phyloP scores from a whole-genome alignment of 2,888 invertebrate species.

The Brachyptera putata region DNA sequence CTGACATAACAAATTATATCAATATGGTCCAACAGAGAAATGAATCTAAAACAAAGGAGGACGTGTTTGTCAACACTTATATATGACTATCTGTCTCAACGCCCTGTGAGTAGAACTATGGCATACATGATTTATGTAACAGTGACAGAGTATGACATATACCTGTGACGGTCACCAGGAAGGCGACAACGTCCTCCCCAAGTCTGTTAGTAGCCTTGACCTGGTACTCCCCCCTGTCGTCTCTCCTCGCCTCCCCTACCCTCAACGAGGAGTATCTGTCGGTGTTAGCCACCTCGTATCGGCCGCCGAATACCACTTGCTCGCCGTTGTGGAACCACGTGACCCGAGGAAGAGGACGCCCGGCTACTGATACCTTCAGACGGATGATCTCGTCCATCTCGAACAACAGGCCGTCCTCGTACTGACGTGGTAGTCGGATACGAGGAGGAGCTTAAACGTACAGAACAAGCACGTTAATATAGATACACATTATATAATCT shows the following conservation, averaged over 20 bases:
- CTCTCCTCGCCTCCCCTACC: slow-evolving; percentile 67
- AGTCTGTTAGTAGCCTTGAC: slow-evolving; percentile 75
- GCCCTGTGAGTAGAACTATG: too few relatives aligned
- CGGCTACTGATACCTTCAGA: slow-evolving; percentile 79
- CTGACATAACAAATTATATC: too few relatives aligned
- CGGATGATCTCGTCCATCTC: slow-evolving; percentile 81
- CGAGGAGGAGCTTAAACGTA: slow-evolving; percentile 78
- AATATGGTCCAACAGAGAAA: too few relatives aligned
- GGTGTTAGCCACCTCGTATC: slow-evolving; percentile 63
- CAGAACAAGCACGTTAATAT: too few relatives aligned
- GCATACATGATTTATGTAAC: too few relatives aligned
- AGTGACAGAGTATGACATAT: too few relatives aligned
- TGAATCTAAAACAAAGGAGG: too few relatives aligned
- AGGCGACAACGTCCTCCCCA: slow-evolving; percentile 74
- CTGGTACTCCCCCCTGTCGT: slow-evolving; percentile 86
- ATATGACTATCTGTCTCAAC: too few relatives aligned
- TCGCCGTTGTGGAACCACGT: slow-evolving; percentile 83
- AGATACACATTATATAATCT: too few relatives aligned
- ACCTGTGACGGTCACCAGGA: slow-evolving; percentile 80
- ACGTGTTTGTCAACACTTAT: too few relatives aligned
- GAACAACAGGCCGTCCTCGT: slow-evolving; percentile 82
- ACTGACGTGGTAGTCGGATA: slow-evolving; percentile 75
- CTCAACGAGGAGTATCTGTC: slow-evolving; percentile 73
- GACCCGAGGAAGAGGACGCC: slow-evolving; percentile 77
- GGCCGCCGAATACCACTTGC: slow-evolving; percentile 54